Evolutionary conservation across 2,888 invertebrate species (phyloP), one percentile per base, ranked within the genome.

Genomic region (Volucella bombylans): DNA sequence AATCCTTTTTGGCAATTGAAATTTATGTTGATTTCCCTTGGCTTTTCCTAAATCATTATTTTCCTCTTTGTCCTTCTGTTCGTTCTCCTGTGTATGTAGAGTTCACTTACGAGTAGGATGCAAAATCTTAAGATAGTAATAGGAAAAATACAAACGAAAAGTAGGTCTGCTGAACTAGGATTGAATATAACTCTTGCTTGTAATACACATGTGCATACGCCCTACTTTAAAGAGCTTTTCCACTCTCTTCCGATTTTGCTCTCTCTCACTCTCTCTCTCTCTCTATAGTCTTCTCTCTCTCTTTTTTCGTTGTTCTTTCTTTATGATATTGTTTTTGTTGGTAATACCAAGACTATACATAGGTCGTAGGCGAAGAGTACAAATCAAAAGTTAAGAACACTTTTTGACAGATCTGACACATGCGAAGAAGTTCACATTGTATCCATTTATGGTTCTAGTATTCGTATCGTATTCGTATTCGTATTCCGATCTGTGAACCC

Each of bases 401-500:
- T 12, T 67, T 72, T 54, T 83, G 82, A 83, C 83, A 80, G 59
- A 67, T 71, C 74, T 71, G 74, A 80, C 74, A 83, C 80, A 80
- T 80, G 83, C 83, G 83, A 72, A 80, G 55, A 79, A 67, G 73
- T 72, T 38, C 31, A 31, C 1, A 31, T 9, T 31, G 10, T 50
- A 52, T 3, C n/a, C 15, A 1, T 31, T 31, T 31, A 6, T 6
- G 31, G 31, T 31, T 31, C 6, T 4, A 31, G 31, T 31, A 31
- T 6, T 31, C 6, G 31, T 31, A 31, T 31, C 1, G 18, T 18
- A 18, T 18, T 18, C 2, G 23, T 23, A 23, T 4, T 23, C 6
- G 31, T 31, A 31, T 31, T 31, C 31, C 6, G 31, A 31, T 31
- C 4, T 31, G 31, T 31, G 31, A 31, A 6, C 6, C 31, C 6